Evolutionary conservation across 2,888 invertebrate species (phyloP), one percentile per base, ranked within the genome.

Genomic region (Catotricha subobsoleta): DNA sequence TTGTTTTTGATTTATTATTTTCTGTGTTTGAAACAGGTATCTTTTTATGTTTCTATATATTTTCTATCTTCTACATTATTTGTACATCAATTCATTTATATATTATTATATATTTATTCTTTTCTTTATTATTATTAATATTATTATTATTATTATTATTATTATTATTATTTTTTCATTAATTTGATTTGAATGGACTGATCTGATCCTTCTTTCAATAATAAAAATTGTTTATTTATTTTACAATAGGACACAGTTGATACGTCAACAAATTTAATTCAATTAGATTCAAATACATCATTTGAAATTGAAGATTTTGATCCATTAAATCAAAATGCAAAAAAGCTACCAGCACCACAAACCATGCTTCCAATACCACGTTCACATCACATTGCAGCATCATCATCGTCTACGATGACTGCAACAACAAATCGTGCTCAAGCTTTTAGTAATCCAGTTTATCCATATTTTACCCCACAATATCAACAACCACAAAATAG

Each of bases 291-390:
- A 45, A 67, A 69, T 36, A 70, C 71, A 43, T 71, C 69, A 52
- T 74, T 72, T 50, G 64, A 63, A 49, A 54, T 71, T 36, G 76
- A 76, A 49, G 77, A 77, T 52, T 76, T 77, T 49, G 76, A 78
- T 59, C 77, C 77, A 12, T 58, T 77, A 16, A 67, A 62, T 52
- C 55, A 58, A 48, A 61, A 61, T 49, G 62, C 66, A 19, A 64
- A 66, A 41, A 66, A 67, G 44, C n/a, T 41, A 21, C 25, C 37
- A 13, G 16, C 27, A 7, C 16, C 27, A 28, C 3, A n/a, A 4
- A 12, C 16, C 7, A 20, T n/a, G 10, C 1, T 12, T 16, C 29
- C 37, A 3, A 13, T 19, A 28, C 13, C 28, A 3, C 40, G 50
- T 35, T 49, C 46, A 38, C 48, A 58, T 10, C 19, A 3, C 5